Evolutionary conservation across 2,113 vertebrate species (phyloP), one percentile per base, ranked within the genome.

Genomic region (Lamprotornis superbus): DNA sequence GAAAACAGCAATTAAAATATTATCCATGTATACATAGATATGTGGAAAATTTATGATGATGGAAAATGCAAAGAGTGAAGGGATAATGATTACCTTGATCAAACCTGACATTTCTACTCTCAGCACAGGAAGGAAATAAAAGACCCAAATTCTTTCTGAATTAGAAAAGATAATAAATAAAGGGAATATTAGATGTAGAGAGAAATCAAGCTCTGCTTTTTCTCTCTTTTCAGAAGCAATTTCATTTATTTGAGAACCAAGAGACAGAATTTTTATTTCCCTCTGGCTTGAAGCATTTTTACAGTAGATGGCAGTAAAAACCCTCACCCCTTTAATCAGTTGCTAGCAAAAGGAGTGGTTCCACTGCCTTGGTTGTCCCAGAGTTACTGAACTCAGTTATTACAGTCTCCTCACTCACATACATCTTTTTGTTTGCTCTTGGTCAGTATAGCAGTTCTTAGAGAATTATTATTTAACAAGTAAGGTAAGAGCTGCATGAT

Each of bases 231-330:
- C 55, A 70, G 68, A 74, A 60, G 18, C 9, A 31, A 71, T 85
- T 82, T 50, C 4, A 42, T 46, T 56, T 69, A n/a, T 35, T 35
- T 44, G 61, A 85, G 25, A 49, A 21, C 25, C 20, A n/a, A 50
- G 65, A 42, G 70, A 37, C 2, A 37, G 40, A 20, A 28, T 30
- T 59, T 87, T 63, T 23, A 19, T 47, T 68, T 40, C 27, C 17
- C 33, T 27, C 21, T 53, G 63, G 4, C 42, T 35, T 15, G 65
- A 81, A 64, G 56, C 30, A 12, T 59, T 70, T 15, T 44, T 64
- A 77, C 98, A 96, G 97, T 28, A 98, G 98, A 83, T 91, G 97
- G 97, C 98, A 95, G 95, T 55, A 96, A 44, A 87, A 86, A 44
- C 69, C 67, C 65, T 89, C 19, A 28, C 12, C 55, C 11, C 27